A percentile compares a stretch with the other conserved stretches of the same genome.
These are phyloP conservation scores for Fregata magnificens DNA, from an alignment of 2,113 vertebrate species.

Conservation along the genomic window DNA sequence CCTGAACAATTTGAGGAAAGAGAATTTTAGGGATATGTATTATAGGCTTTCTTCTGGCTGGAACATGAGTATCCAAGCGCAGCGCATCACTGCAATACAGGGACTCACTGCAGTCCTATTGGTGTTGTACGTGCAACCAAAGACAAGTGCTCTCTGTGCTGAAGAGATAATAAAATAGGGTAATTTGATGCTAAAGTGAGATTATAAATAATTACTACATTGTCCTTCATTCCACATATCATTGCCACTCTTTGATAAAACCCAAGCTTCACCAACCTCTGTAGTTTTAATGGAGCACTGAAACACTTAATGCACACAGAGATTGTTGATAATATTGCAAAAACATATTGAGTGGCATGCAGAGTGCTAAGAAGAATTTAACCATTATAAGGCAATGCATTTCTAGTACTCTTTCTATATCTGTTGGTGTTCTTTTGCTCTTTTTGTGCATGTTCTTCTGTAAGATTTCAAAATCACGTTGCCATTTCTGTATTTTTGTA, in stretches of 20 bases:
- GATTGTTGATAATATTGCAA: neutral
- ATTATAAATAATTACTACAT: neutral
- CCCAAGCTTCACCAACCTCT: neutral
- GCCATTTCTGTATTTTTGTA: neutral
- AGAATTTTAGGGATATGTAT: neutral
- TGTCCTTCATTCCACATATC: neutral
- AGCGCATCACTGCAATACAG: neutral
- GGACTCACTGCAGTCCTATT: neutral
- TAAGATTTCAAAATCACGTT: neutral
- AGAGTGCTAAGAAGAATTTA: neutral
- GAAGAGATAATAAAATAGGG: neutral
- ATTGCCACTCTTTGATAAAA: neutral
- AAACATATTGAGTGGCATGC: neutral
- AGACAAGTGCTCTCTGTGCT: neutral
- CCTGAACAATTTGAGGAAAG: neutral
- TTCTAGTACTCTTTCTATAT: neutral
- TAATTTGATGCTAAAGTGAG: neutral
- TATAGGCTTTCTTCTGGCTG: neutral
- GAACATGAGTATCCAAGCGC: neutral
- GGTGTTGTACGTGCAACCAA: neutral
- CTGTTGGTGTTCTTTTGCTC: neutral
- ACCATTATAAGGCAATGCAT: neutral
- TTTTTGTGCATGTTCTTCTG: neutral
- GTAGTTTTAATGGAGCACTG: neutral
- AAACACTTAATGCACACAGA: neutral